phyloP scores from a whole-genome alignment of 2,888 invertebrate genomes.

The Zygogramma bicolorata region DNA sequence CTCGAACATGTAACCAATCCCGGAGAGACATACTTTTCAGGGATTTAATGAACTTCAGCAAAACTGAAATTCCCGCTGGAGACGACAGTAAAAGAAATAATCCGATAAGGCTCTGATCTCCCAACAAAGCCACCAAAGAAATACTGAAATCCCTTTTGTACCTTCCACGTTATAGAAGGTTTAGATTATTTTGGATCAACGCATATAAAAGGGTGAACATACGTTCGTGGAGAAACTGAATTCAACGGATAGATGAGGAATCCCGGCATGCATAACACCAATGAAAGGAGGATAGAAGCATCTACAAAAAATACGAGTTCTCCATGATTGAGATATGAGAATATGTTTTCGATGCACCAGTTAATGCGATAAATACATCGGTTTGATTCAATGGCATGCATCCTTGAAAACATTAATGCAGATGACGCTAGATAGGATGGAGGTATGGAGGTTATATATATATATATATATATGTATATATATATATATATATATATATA shows the following conservation, averaged over 20 bases:
- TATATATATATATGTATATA: no score
- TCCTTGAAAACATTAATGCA: no score
- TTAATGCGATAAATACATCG: no score
- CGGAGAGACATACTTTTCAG: constrained; percentile 35
- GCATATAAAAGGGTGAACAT: constrained; percentile 36
- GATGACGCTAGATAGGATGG: no score
- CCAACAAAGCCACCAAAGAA: constrained; percentile 52
- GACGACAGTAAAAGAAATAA: constrained; percentile 45
- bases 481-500: no score
- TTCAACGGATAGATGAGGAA: constrained; percentile 23
- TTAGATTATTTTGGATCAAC: constrained; percentile 46
- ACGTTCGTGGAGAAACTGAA: constrained; percentile 27
- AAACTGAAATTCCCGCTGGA: constrained; percentile 40
- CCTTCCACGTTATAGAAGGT: constrained; percentile 45
- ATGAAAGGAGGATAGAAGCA: no score
- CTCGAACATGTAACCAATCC: constrained; percentile 11
- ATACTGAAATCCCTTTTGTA: constrained; percentile 49
- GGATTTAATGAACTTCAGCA: constrained; percentile 42
- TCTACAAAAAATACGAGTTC: no score
- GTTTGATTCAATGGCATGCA: no score
- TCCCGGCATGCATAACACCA: neutral
- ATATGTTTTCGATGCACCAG: no score
- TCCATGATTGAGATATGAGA: no score
- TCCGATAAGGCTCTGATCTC: constrained; percentile 51
- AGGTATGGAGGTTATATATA: no score